Evolutionary conservation across 2,888 invertebrate species (phyloP), one percentile per base, ranked within the genome.

Genomic region (Lycophotia porphyrea): DNA sequence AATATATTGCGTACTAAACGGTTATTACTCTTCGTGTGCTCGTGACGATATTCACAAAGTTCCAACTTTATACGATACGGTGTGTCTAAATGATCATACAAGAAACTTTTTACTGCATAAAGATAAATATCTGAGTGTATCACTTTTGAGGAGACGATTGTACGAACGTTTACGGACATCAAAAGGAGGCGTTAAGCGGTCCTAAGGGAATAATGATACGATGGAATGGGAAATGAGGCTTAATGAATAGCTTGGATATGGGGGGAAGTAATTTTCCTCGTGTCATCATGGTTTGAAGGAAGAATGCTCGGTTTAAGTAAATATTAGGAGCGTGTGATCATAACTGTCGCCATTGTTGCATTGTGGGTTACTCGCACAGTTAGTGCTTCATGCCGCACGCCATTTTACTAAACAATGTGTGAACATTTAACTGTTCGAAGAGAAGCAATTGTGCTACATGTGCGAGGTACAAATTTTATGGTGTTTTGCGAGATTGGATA

Each of bases 281-380:
- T 64, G 74, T 67, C 63, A 47, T 49, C 58, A 58, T 66, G 34
- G 44, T 44, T 27, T 34, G 58, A 47, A 49, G 39, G 31, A 73
- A 78, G 81, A 84, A 86, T 78, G 73, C 71, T 74, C 72, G 34
- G 71, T 70, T 83, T 81, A 82, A 82, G 85, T 88, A 91, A 89
- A 89, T 85, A 89, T 87, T 86, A 89, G 84, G 82, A 84, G 81
- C 86, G 87, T 86, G 87, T 87, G 88, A 92, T 81, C 80, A 72
- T 91, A 91, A 91, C 91, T 89, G 91, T 90, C 77, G 63, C 69
- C 86, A 91, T 92, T 91, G 92, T 92, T 79, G 71, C 66, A 86
- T 90, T 87, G 86, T 91, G 76, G 92, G 92, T 91, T 91, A 92
- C 88, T 90, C 84, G 89, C 85, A 86, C 87, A 83, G 87, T 88